A percentile compares a stretch with the other conserved stretches of the same genome.
Conservation (phyloP, 2,113 vertebrate genomes). For the Catagonus wagneri region DNA sequence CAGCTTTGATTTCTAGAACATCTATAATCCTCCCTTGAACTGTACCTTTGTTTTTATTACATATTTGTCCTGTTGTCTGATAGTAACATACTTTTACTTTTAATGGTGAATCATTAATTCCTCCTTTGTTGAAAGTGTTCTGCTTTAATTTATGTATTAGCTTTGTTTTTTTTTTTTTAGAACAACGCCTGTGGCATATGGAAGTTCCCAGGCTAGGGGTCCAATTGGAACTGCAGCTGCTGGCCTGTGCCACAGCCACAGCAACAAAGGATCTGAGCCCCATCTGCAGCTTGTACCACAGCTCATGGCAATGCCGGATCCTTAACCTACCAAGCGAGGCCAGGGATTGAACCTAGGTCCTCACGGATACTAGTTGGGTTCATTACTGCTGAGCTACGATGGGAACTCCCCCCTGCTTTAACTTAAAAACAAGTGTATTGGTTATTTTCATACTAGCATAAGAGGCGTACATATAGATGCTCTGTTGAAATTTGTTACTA, state of each 20-base stretch:
- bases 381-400: no score
- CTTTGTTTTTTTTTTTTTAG: no score
- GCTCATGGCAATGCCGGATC: no score
- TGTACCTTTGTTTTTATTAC: neutral
- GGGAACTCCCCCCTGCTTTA: neutral
- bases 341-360: no score
- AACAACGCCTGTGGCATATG: no score
- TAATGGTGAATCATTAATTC: neutral
- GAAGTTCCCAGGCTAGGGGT: no score
- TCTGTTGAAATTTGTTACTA: neutral
- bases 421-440: slow-evolving; percentile 23
- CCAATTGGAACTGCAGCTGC: no score
- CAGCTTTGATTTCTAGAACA: neutral
- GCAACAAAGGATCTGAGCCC: no score
- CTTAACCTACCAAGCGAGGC: no score
- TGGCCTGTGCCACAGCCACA: no score
- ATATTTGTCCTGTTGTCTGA: neutral
- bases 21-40: neutral
- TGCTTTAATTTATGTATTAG: neutral
- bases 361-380: no score
- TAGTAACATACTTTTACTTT: neutral
- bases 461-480: neutral
- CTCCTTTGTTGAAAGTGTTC: slow-evolving; percentile 3
- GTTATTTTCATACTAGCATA: neutral
- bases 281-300: no score